A percentile compares a stretch with the other conserved stretches of the same genome.
Conservation (phyloP, 2,113 vertebrate genomes). For the Numida meleagris region DNA sequence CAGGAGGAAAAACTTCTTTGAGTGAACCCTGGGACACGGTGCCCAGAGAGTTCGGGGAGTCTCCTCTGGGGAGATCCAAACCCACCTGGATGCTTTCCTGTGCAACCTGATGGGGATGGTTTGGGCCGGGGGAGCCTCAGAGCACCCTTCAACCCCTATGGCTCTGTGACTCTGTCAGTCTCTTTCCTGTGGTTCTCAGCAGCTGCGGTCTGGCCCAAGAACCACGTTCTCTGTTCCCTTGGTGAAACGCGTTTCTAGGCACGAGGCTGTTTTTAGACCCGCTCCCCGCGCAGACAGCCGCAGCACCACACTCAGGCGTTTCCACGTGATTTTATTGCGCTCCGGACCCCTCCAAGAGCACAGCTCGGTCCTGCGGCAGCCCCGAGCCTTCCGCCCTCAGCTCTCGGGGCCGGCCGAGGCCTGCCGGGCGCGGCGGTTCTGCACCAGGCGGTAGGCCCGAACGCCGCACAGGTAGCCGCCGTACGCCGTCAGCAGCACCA, state of each 20-base stretch:
- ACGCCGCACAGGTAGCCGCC: conserved; percentile 86
- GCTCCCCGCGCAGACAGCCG: neutral
- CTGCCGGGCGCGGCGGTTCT: conserved; percentile 73
- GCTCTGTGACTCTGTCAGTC: too few species aligned
- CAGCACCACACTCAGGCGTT: fast-evolving
- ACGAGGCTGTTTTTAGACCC: too few species aligned
- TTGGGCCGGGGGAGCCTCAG: too few species aligned
- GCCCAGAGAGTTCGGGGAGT: neutral
- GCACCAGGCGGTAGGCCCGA: conserved; percentile 78
- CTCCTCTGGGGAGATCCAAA: neutral
- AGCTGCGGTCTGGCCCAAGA: fast-evolving
- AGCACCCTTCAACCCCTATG: too few species aligned
- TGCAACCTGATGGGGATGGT: too few species aligned
- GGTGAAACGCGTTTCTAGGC: too few species aligned
- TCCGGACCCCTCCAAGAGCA: too few species aligned
- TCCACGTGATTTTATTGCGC: neutral
- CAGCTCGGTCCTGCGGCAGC: too few species aligned
- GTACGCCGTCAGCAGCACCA: conserved; percentile 90
- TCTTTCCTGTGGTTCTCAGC: neutral
- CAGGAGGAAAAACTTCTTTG: too few species aligned
- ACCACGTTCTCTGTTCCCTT: fast-evolving
- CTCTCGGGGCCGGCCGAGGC: conserved; percentile 72
- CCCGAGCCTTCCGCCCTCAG: neutral
- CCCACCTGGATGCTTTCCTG: too few species aligned
- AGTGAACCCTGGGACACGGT: too few species aligned